These are phyloP conservation scores for Notodonta ziczac DNA, from an alignment of 2,888 invertebrate species.

Conservation along the genomic window DNA sequence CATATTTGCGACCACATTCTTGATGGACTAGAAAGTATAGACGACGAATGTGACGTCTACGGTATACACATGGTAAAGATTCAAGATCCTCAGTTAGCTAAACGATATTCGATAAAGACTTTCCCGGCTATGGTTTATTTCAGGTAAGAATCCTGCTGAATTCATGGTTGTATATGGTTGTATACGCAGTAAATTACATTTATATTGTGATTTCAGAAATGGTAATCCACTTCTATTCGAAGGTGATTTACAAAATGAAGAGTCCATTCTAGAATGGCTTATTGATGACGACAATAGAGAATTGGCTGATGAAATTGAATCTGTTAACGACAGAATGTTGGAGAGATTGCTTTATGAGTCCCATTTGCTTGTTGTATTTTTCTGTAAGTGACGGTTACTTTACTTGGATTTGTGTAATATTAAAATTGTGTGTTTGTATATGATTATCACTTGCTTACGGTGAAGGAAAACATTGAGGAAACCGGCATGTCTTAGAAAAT, in stretches of 20 bases:
- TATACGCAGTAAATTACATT: background rate
- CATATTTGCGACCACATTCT: conserved; percentile 96
- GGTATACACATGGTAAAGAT: conserved; percentile 97
- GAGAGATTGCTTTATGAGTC: conserved; percentile 93
- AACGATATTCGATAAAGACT: conserved; percentile 96
- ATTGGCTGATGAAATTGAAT: conserved; percentile 96
- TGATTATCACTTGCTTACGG: too few relatives aligned
- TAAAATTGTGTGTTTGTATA: too few relatives aligned
- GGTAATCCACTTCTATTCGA: conserved; percentile 95
- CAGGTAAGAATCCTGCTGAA: conserved; percentile 77
- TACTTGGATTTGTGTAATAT: background rate
- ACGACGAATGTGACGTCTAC: conserved; percentile 96
- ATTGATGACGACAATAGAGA: conserved; percentile 97
- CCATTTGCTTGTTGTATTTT: conserved; percentile 94
- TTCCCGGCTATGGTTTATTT: conserved; percentile 97
- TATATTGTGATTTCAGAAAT: conserved; percentile 85
- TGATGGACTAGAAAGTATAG: conserved; percentile 94
- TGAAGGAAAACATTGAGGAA: too few relatives aligned
- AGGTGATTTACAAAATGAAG: conserved; percentile 96
- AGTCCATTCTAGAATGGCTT: conserved; percentile 96
- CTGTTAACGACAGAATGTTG: conserved; percentile 95
- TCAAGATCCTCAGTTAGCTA: conserved; percentile 95
- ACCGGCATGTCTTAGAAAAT: too few relatives aligned
- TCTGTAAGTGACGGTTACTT: conserved; percentile 86
- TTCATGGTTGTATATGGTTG: too few relatives aligned